Percentiles rank a stretch among this genome's conserved stretches.
Conservation (phyloP, 2,888 invertebrate species). For the Serrognathus titanus region DNA sequence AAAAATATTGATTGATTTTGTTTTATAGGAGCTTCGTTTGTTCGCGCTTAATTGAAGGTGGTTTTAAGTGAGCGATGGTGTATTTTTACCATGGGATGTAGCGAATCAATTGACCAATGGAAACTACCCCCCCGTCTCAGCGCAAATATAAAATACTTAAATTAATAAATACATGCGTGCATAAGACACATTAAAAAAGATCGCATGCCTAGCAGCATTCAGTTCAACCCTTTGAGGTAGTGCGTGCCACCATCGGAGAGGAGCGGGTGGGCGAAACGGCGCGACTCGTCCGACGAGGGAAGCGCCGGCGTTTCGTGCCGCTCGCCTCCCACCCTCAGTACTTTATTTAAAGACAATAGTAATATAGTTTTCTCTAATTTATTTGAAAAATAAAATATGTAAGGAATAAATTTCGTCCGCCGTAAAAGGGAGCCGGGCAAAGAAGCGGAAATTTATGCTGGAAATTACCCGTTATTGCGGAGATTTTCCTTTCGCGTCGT, state of each 20-base stretch:
- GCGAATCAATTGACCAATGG: no score
- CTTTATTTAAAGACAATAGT: constrained; percentile 36
- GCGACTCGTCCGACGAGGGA: background rate
- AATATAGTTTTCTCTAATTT: constrained; percentile 40
- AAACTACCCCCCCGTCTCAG: background rate
- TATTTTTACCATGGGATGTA: no score
- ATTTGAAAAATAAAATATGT: constrained; percentile 39
- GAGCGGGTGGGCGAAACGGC: background rate
- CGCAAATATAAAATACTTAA: constrained; percentile 32
- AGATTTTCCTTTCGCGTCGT: background rate
- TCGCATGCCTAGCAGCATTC: constrained; percentile 41
- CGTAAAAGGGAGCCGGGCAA: constrained; percentile 5
- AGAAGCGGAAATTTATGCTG: no score
- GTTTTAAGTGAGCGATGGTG: no score
- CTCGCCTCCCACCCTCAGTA: constrained; percentile 17
- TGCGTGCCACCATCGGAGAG: constrained; percentile 19
- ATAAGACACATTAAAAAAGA: constrained; percentile 46
- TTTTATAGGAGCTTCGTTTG: no score
- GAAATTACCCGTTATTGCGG: no score
- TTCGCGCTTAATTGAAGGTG: no score
- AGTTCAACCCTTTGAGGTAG: constrained; percentile 33
- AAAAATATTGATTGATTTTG: no score
- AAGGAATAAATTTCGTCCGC: constrained; percentile 25
- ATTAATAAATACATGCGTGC: constrained; percentile 49
- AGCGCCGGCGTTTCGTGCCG: constrained; percentile 6